phyloP scores from a whole-genome alignment of 2,888 invertebrate genomes.

The Holacanthella duospinosa region DNA sequence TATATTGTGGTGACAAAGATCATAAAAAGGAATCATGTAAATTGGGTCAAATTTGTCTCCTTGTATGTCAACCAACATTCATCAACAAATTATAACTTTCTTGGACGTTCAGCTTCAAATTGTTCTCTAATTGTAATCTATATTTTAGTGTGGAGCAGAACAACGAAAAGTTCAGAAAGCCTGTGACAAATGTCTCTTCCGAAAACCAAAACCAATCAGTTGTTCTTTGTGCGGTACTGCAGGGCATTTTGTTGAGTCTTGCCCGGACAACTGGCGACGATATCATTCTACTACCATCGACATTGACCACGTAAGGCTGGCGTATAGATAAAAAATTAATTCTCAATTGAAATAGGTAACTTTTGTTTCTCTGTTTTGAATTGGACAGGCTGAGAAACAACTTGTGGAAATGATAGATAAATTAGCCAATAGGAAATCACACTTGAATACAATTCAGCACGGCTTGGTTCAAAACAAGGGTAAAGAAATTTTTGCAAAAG shows the following conservation, averaged over 20 bases:
- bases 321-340: too few species aligned
- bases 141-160: too few species aligned
- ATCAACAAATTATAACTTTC: too few species aligned
- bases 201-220: neutral
- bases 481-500: neutral
- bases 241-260: neutral
- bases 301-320: neutral
- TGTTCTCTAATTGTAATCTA: neutral
- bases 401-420: neutral
- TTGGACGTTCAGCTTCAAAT: neutral
- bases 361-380: too few species aligned
- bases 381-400: neutral
- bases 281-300: conserved; percentile 1
- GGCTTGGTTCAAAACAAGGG: neutral
- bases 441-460: neutral
- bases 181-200: neutral
- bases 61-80: neutral
- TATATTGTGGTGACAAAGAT: neutral
- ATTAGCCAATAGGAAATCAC: neutral
- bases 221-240: neutral
- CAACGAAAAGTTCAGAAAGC: too few species aligned
- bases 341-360: too few species aligned
- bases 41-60: neutral
- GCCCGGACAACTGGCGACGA: conserved; percentile 5
- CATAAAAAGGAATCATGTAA: neutral